These are phyloP conservation scores for Frankliniella intonsa DNA, from an alignment of 2,888 invertebrate species.

Conservation along the genomic window DNA sequence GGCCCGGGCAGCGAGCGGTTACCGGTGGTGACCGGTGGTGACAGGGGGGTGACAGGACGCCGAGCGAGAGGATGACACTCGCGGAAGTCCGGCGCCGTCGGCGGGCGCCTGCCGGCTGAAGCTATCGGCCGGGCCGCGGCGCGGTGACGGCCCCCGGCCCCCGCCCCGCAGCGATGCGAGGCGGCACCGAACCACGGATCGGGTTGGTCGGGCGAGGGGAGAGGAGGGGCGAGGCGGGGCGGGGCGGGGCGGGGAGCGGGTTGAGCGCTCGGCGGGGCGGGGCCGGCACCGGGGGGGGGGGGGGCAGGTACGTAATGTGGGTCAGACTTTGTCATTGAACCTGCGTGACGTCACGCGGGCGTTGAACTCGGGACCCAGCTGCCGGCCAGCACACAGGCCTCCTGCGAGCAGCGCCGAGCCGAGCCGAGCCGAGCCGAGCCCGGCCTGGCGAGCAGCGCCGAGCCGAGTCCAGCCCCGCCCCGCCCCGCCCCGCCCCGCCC, in stretches of 20 bases:
- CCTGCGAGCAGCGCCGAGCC: not conserved
- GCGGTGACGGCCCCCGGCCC: not conserved
- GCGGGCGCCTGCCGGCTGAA: not conserved
- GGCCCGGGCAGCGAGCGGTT: too few species aligned
- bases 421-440: not conserved
- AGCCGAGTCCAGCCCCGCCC: not conserved
- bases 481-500: not conserved
- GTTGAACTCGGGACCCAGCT: slow-evolving; percentile 1
- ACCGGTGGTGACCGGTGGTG: too few species aligned
- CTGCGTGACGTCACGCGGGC: slow-evolving; percentile 16
- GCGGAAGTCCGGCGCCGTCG: not conserved
- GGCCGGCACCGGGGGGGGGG: not conserved
- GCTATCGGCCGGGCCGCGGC: not conserved
- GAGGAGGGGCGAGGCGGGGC: not conserved
- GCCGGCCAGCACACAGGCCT: not conserved
- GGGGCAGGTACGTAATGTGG: slow-evolving; percentile 3
- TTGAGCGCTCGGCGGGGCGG: not conserved
- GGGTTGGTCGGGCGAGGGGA: not conserved
- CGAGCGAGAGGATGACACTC: too few species aligned
- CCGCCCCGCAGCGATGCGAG: not conserved
- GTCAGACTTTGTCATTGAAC: slow-evolving; percentile 26
- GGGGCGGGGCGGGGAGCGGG: not conserved
- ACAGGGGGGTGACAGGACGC: too few species aligned
- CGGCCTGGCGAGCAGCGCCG: not conserved
- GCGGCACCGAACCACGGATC: not conserved